A percentile compares a stretch with the other conserved stretches of the same genome.
phyloP scores from a whole-genome alignment of 2,797 vertebrate species.

The Delichon dasypus region DNA sequence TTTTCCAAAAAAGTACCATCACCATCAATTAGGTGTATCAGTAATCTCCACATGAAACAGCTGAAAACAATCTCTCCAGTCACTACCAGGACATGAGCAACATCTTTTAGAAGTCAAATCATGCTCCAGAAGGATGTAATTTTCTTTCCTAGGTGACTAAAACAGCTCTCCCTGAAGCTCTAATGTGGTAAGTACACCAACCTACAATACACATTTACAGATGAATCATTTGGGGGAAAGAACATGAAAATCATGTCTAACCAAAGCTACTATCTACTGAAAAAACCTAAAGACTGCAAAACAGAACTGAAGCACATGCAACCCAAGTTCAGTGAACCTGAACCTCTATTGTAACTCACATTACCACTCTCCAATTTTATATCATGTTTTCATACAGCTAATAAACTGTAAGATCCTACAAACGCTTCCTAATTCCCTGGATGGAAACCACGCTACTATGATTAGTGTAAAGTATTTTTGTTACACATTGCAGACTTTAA shows the following conservation, averaged over 20 bases:
- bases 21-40: not conserved
- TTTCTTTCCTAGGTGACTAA: not conserved
- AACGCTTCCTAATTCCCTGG: not conserved
- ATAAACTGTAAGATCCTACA: not conserved
- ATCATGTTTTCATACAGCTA: not conserved
- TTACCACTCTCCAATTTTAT: not conserved
- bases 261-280: not conserved
- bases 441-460: not conserved
- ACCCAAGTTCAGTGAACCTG: not conserved
- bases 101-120: not conserved
- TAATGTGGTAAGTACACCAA: not conserved
- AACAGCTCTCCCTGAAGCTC: not conserved
- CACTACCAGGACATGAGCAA: not conserved
- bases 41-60: not conserved
- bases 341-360: not conserved
- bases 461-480: not conserved
- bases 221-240: accelerated
- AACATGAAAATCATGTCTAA: not conserved
- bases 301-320: not conserved
- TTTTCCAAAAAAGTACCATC: not conserved
- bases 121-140: not conserved
- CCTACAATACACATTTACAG: not conserved
- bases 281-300: not conserved
- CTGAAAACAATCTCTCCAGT: not conserved
- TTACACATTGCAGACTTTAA: not conserved